Conservation (phyloP, 23 tunicate species). For the Oikopleura albicans region DNA sequence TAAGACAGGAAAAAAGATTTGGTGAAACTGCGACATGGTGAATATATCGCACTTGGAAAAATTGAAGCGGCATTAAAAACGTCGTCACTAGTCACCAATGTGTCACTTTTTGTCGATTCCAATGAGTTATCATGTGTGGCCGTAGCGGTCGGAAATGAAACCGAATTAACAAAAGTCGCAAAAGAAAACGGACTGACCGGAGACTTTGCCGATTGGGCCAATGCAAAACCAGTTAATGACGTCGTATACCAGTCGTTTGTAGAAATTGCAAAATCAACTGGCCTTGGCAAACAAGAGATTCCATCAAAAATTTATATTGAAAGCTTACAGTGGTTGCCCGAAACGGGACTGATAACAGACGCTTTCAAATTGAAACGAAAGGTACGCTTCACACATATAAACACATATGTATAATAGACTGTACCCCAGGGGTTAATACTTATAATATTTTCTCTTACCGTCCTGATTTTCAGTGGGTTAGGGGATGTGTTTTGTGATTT, state of each 20-base stretch:
- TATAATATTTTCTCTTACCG: too few species aligned
- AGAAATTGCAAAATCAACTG: conserved; percentile 19
- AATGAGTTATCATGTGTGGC: not conserved
- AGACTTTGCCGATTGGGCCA: not conserved
- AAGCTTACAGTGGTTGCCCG: conserved; percentile 72
- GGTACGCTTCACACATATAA: too few species aligned
- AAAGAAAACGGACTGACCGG: not conserved
- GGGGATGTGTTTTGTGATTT: too few species aligned
- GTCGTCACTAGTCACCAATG: conserved; percentile 41
- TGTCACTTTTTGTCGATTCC: conserved; percentile 27
- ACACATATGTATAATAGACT: too few species aligned
- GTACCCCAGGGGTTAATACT: too few species aligned
- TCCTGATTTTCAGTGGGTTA: too few species aligned
- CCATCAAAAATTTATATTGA: conserved; percentile 60
- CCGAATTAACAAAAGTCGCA: not conserved
- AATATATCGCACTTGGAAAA: conserved; percentile 71
- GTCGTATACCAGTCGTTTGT: not conserved
- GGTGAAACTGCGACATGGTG: conserved; percentile 76
- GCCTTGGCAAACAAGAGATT: conserved; percentile 61
- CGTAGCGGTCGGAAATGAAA: not conserved
- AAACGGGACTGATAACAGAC: conserved; percentile 60
- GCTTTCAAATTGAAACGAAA: conserved; percentile 77
- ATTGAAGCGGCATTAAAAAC: conserved; percentile 79
- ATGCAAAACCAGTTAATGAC: not conserved
- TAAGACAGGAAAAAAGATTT: conserved; percentile 63